A percentile compares a stretch with the other conserved stretches of the same genome.
These are phyloP conservation scores for Chaetops frenatus DNA, from an alignment of 2,113 vertebrate genomes.

Conservation along the genomic window DNA sequence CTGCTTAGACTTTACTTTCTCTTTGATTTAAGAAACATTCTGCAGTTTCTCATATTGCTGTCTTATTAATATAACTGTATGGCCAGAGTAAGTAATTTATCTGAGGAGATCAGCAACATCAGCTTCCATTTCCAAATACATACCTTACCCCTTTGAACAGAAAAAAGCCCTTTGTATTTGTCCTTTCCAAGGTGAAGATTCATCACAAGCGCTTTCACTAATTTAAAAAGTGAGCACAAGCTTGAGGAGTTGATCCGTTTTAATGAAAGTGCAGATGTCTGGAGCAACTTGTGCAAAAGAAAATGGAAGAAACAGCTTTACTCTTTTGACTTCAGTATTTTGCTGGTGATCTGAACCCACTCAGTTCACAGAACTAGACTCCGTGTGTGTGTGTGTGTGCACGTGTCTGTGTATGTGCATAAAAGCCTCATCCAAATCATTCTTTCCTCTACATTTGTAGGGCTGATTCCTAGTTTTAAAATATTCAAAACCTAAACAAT, in stretches of 20 bases:
- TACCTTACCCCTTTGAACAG: neutral
- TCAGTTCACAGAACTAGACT: neutral
- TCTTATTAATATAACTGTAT: neutral
- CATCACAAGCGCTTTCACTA: neutral
- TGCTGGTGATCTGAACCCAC: neutral
- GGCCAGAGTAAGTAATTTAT: neutral
- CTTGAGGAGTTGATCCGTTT: neutral
- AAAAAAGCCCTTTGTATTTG: neutral
- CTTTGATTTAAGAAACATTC: neutral
- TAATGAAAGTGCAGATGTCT: neutral
- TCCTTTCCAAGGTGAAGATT: neutral
- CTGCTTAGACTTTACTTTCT: neutral
- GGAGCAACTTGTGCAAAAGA: neutral
- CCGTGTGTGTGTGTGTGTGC: fast-evolving
- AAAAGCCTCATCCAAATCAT: neutral
- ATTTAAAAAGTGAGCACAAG: neutral
- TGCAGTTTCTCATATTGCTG: neutral
- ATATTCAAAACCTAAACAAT: neutral
- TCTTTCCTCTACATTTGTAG: neutral
- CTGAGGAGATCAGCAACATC: neutral
- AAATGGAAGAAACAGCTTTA: neutral
- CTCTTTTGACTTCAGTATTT: neutral
- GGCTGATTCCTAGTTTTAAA: neutral
- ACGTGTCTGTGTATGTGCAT: fast-evolving
- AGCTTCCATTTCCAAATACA: neutral